Conservation (phyloP, 2,888 invertebrate species). For the Bugulina stolonifera region DNA sequence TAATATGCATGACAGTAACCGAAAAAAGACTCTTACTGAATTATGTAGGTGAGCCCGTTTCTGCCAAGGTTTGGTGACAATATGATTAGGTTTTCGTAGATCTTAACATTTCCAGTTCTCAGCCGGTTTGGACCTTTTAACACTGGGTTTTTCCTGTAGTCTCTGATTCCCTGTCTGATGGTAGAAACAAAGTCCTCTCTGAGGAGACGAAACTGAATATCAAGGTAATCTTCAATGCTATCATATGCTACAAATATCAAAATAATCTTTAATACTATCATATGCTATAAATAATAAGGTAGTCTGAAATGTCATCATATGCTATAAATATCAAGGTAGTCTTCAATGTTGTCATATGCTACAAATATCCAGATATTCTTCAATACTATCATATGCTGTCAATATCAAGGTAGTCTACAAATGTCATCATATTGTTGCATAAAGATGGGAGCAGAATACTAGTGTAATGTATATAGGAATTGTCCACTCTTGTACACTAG, state of each 20-base stretch:
- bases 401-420: background rate
- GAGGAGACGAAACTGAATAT: constrained; percentile 68
- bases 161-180: background rate
- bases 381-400: background rate
- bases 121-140: constrained; percentile 3
- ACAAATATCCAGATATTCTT: background rate
- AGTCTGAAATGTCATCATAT: background rate
- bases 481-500: too few species aligned
- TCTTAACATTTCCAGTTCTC: background rate
- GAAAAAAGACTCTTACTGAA: background rate
- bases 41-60: background rate
- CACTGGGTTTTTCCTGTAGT: constrained; percentile 6
- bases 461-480: too few species aligned
- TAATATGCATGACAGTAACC: too few species aligned
- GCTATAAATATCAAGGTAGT: background rate
- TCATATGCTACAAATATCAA: constrained; percentile 55
- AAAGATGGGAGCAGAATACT: too few species aligned
- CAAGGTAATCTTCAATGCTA: constrained; percentile 65
- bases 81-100: background rate
- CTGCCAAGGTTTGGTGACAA: background rate
- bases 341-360: background rate
- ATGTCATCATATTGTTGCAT: too few species aligned
- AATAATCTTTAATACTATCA: constrained; percentile 59
- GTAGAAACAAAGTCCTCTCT: constrained; percentile 59
- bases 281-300: background rate